Evolutionary conservation across 1,140 invertebrate species (phyloP).

Genomic region (Neodiprion fabricii): DNA sequence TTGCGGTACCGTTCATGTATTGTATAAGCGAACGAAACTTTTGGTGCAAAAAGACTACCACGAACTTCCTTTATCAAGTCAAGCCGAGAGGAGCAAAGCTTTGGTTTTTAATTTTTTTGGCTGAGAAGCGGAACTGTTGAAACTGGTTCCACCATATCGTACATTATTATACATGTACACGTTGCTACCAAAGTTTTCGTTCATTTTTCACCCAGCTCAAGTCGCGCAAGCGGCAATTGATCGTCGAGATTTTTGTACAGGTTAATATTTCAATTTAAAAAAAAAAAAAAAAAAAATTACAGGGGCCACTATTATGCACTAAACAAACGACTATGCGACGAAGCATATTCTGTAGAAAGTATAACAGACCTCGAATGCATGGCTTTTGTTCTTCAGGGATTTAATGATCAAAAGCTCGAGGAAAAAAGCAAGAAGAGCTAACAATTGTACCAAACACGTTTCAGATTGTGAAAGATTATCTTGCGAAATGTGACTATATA

Average conservation of each 20-base stretch:
- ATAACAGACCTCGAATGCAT: too few relatives aligned
- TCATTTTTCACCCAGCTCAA: constrained; percentile 16
- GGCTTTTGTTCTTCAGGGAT: too few relatives aligned
- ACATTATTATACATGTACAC: not conserved
- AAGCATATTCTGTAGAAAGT: too few relatives aligned
- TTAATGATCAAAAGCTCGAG: too few relatives aligned
- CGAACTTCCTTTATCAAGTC: constrained; percentile 13
- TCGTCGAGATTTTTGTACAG: not conserved
- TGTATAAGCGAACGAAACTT: constrained; percentile 38
- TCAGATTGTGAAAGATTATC: too few relatives aligned
- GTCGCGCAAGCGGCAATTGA: not conserved
- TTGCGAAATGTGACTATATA: too few relatives aligned
- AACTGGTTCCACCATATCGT: not conserved
- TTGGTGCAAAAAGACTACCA: constrained; percentile 29
- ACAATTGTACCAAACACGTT: too few relatives aligned
- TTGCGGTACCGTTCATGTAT: not conserved
- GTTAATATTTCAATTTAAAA: too few relatives aligned
- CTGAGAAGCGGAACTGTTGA: not conserved
- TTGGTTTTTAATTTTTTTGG: not conserved
- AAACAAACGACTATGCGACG: too few relatives aligned
- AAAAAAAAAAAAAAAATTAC: too few relatives aligned
- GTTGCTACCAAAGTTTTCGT: constrained; percentile 20
- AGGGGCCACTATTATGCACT: too few relatives aligned
- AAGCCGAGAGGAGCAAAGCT: not conserved
- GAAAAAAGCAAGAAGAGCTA: too few relatives aligned